phyloP scores from a whole-genome alignment of 2,888 invertebrate species.

The Oscheius sp. region DNA sequence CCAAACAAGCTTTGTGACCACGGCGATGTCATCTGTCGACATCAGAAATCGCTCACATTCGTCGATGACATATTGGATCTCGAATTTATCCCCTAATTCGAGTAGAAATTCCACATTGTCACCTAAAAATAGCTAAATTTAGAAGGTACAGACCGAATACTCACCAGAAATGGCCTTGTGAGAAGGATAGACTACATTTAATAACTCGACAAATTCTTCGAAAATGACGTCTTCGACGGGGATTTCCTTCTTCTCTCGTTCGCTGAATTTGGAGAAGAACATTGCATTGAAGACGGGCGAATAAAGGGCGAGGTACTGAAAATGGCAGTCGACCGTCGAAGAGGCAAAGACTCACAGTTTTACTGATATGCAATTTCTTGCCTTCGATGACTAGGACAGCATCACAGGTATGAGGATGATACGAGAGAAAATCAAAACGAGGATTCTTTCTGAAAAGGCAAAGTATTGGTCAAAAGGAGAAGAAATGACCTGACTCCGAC shows the following conservation, averaged over 20 bases:
- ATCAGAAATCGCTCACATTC: slow-evolving; percentile 74
- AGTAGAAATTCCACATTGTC: slow-evolving; percentile 74
- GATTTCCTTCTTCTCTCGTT: slow-evolving; percentile 65
- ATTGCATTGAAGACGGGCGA: slow-evolving; percentile 70
- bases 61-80: slow-evolving; percentile 74
- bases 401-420: slow-evolving; percentile 55
- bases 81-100: slow-evolving; percentile 74
- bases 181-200: slow-evolving; percentile 75
- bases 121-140: slow-evolving; percentile 64
- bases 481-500: slow-evolving; percentile 52
- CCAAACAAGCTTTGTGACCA: slow-evolving; percentile 70
- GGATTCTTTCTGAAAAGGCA: slow-evolving; percentile 45
- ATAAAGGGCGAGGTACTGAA: slow-evolving; percentile 70
- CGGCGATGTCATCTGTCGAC: slow-evolving; percentile 62
- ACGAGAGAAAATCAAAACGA: slow-evolving; percentile 62
- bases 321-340: slow-evolving; percentile 19
- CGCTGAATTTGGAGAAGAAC: slow-evolving; percentile 68
- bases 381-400: slow-evolving; percentile 68
- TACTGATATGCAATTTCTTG: slow-evolving; percentile 65
- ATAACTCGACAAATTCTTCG: slow-evolving; percentile 73
- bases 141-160: background rate
- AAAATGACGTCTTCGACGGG: slow-evolving; percentile 61
- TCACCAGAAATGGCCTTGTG: slow-evolving; percentile 72
- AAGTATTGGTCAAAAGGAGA: no score
- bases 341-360: slow-evolving; percentile 47